These are phyloP conservation scores for Psettodes erumei DNA, from an alignment of 2,113 vertebrate species.

Conservation along the genomic window DNA sequence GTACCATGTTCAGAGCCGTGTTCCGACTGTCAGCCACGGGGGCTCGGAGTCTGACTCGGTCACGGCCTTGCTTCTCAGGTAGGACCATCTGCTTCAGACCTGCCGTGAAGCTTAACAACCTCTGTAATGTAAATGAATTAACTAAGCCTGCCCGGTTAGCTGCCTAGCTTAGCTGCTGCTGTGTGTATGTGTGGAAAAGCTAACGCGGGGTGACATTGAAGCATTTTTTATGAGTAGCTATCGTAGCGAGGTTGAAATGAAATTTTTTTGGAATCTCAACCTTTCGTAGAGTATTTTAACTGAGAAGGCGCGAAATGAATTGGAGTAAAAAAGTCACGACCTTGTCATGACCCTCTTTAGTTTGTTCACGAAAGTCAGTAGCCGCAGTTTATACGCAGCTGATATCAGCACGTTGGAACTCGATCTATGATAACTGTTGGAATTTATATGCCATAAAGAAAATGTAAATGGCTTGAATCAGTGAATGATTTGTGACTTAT, in stretches of 20 bases:
- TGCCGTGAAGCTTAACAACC: neutral
- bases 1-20: constrained; percentile 83
- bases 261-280: fast-evolving
- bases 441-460: neutral
- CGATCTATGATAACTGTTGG: neutral
- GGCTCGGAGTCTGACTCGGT: constrained; percentile 69
- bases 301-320: neutral
- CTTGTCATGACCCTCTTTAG: constrained; percentile 79
- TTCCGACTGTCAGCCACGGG: constrained; percentile 64
- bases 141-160: neutral
- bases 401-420: neutral
- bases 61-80: constrained; percentile 72
- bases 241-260: neutral
- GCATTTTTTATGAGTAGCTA: neutral
- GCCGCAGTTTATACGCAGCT: constrained; percentile 38
- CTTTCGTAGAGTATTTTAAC: neutral
- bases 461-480: no score
- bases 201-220: constrained; percentile 68
- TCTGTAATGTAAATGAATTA: neutral
- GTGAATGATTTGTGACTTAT: no score
- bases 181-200: constrained; percentile 9
- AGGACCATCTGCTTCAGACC: neutral
- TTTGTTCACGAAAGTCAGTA: constrained; percentile 35
- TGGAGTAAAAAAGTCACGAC: constrained; percentile 48
- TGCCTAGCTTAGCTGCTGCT: constrained; percentile 26